Conservation (phyloP, 2,888 invertebrate genomes). For the Luperina testacea region DNA sequence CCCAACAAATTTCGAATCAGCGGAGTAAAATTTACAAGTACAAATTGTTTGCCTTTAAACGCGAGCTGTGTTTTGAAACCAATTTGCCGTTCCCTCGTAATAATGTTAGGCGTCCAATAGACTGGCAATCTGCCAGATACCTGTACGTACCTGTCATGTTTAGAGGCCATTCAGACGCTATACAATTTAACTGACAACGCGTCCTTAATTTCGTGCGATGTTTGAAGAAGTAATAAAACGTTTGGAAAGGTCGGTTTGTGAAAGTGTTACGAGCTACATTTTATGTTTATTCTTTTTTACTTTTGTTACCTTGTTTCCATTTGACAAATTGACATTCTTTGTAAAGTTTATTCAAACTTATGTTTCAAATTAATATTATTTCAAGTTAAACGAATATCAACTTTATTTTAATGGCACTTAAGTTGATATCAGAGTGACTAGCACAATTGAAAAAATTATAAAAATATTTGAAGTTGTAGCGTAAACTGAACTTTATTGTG, state of each 20-base stretch:
- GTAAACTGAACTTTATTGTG: no score
- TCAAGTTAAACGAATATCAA: no score
- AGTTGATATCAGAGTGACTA: no score
- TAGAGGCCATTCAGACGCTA: conserved; percentile 47
- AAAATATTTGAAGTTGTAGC: no score
- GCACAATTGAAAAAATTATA: no score
- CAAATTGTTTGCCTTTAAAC: conserved; percentile 45
- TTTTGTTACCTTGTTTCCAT: background rate
- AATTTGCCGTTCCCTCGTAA: conserved; percentile 60
- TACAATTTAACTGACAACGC: conserved; percentile 53
- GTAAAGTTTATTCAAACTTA: no score
- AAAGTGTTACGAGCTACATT: conserved; percentile 8
- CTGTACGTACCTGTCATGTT: conserved; percentile 61
- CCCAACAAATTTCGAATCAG: conserved; percentile 23
- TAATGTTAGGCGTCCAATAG: conserved; percentile 54
- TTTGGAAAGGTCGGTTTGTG: conserved; percentile 7
- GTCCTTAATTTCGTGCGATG: conserved; percentile 33
- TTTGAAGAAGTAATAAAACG: conserved; percentile 34
- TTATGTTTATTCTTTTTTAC: background rate
- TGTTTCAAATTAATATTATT: no score
- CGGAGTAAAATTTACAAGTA: conserved; percentile 19
- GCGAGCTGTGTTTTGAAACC: conserved; percentile 54
- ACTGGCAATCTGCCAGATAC: conserved; percentile 63
- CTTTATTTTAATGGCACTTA: no score
- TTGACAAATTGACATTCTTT: background rate